Evolutionary conservation across 2,888 invertebrate species (phyloP), one percentile per base, ranked within the genome.

Genomic region (Mechanitis messenoides): DNA sequence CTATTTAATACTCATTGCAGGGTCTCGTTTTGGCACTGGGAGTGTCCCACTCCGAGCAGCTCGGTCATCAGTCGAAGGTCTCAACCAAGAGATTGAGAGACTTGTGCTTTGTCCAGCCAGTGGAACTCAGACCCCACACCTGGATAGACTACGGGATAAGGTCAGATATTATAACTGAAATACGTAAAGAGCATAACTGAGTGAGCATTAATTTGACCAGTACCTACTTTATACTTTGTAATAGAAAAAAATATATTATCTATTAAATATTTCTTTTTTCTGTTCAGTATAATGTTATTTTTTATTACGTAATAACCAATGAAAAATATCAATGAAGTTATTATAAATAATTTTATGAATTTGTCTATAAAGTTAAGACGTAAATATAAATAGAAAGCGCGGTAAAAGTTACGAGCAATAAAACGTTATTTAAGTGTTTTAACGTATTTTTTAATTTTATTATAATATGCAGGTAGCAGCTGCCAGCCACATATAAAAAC

Each of bases 61-160:
- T 79, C 91, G 96, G 60, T 96, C 94, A 68, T 96, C 96, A 53
- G 95, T 96, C 12, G 96, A 97, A 84, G 96, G 96, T 33, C 91
- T 96, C 31, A 96, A 96, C 84, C 95, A 95, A 82, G 96, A 96
- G 87, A 95, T 96, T 67, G 96, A 96, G 84, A 92, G 93, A 78
- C 92, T 96, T 63, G 95, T 95, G 62, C 87, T 95, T 56, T 87
- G 84, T 64, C 90, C 91, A 6, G 91, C 90, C 31, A 86, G 88
- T 65, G 90, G 90, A 59, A 89, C 91, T 1, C 90, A 90, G 68
- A 88, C 90, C 20, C 84, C 88, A 47, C 86, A 87, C 67, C 70
- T 85, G 45, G 90, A 90, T 68, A 83, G 91, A 70, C 90, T 93
- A 76, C 91, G 92, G 76, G 93, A 93, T 76, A 93, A 93, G 91